Base-by-base conservation (phyloP, 2,113 vertebrate species). In the Percina caprodes region DNA sequence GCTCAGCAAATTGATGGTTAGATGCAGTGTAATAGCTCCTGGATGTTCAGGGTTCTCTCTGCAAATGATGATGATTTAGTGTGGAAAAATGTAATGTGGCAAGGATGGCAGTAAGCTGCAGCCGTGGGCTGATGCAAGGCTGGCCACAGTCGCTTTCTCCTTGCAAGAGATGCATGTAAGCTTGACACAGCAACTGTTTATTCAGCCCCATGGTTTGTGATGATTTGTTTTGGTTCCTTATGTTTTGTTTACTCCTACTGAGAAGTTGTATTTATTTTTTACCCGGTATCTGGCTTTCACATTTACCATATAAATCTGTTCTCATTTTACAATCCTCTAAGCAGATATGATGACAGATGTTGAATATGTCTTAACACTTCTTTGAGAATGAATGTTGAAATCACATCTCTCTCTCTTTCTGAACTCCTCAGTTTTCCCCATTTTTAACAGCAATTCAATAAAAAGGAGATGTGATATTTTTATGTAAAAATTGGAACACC, bases 221-320 rank as follows among this genome's bases (percentile, higher is more conserved):
- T 76, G 73, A 84, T 81, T 81, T 82, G 75, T 82, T 89, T 90
- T 52, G 67, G 46, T 72, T 92, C 60, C 54, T 79, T 82, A 69
- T 55, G 74, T 84, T 86, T 42, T 21, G 58, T 86, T 90, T 81
- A 80, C 83, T 90, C 93, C 88, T 74, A 96, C 95, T 96, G 92
- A 92, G 80, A 88, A 89, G 69, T 73, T 96, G 95, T 98, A 97
- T 98, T 98, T 98, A 98, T 95, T 94, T 93, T 96, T 94, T 95
- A 96, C 94, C 90, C 86, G 96, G 94, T 94, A 93, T 96, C 96
- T 93, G 95, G 95, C 96, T 96, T 83, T 95, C 92, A 94, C 52
- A 48, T 88, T 91, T 87, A 86, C 86, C 87, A 83, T 87, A 79
- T 82, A 59, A 87, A 83, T 83, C 73, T 69, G 55, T 82, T 87